Percentiles rank a stretch among this genome's conserved stretches.
Evolutionary conservation across 1,140 invertebrate genomes (phyloP).

Genomic region (Pseudachorutes palmiensis): DNA sequence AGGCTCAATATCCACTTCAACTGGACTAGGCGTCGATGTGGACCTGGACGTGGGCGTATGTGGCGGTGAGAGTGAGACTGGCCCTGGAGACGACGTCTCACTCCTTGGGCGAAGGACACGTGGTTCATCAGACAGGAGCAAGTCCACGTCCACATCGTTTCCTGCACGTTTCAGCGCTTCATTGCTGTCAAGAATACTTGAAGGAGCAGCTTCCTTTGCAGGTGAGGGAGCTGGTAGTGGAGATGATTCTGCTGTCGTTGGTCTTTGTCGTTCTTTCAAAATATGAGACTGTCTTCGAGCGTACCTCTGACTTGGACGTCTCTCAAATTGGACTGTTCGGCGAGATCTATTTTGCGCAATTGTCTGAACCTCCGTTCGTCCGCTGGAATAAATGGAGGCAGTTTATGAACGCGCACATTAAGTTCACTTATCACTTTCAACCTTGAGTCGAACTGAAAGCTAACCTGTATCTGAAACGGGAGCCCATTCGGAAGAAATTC

Average conservation of each 20-base stretch:
- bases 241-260: conserved; percentile 36
- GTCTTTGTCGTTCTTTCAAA: conserved; percentile 63
- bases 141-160: conserved; percentile 23
- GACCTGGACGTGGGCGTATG: conserved; percentile 33
- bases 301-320: conserved; percentile 91
- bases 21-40: conserved; percentile 35
- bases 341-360: conserved; percentile 77
- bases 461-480: conserved; percentile 84
- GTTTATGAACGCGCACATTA: too few relatives aligned
- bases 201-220: neutral
- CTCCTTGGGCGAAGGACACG: conserved; percentile 24
- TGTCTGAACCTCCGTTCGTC: conserved; percentile 91
- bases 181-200: conserved; percentile 1
- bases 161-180: neutral
- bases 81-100: conserved; percentile 30
- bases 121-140: conserved; percentile 29
- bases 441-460: neutral
- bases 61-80: conserved; percentile 29
- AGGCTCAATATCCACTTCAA: conserved; percentile 21
- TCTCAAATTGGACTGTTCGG: conserved; percentile 86
- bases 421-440: too few relatives aligned
- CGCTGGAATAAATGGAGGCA: conserved; percentile 48
- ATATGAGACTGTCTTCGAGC: conserved; percentile 74
- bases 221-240: neutral
- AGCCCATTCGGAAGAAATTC: conserved; percentile 96